Base-by-base conservation (phyloP, 2,113 vertebrate species). In the Otus sunia region DNA sequence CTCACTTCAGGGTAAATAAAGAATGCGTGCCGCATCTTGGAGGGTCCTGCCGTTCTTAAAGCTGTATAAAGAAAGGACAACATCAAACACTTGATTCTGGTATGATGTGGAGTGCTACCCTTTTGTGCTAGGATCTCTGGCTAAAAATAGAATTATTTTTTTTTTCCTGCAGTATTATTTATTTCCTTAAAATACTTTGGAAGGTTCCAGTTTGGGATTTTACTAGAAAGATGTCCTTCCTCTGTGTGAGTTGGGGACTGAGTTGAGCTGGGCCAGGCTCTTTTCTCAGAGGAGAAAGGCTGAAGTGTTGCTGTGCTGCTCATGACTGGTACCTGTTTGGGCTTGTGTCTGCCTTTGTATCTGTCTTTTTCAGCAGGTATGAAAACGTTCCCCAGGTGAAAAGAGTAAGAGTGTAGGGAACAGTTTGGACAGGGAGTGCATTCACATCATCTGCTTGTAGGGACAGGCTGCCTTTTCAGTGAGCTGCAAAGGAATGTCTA, bases 1-100 rank as follows among this genome's bases (percentile, higher is more conserved):
- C 58, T 91, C 84, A 22, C 88, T 69, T 50, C 9, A 41, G 58
- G 17, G 62, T 95, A 87, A 92, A 59, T 90, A 76, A 85, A 36
- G 64, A 41, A 34, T 11, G 22, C 30, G 5, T 50, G 9, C 9
- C 2, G 4, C 53, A 52, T 39, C 80, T 67, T 88, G 75, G 83
- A 83, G 86, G 86, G 82, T 88, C 74, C 75, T 83, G 73, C 68
- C 3, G 0, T 3, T 58, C 92, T 55, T 39, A 27, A 25, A 50
- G 78, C 92, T 79, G 71, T 88, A 55, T 69, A 82, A 89, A 89
- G 96, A 19, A 45, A 56, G 29, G 50, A 45, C 41, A 29, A 75
- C 9, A 5, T 78, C 68, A 43, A 25, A 12, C 71, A 7, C 79
- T 90, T 43, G 34, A 7, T 92, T 64, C 37, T 81, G 45, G 39